Conservation (phyloP, 2,888 invertebrate genomes). For the Corbicula japonica region DNA sequence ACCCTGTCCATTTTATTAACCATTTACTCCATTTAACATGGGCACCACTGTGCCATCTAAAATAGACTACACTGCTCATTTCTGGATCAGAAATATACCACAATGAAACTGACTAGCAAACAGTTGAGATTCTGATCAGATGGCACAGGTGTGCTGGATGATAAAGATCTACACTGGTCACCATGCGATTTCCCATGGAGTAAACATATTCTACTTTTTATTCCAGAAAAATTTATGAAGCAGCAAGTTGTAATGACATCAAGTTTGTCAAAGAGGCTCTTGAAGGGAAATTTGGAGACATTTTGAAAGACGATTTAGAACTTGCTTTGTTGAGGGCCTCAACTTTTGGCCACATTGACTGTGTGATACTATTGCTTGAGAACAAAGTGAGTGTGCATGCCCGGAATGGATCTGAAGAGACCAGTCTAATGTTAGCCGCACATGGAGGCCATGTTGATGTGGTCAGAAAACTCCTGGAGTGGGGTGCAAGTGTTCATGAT, state of each 20-base stretch:
- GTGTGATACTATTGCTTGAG: constrained; percentile 50
- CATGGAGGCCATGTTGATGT: constrained; percentile 49
- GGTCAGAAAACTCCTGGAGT: constrained; percentile 34
- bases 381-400: constrained; percentile 42
- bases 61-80: no score
- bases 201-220: not conserved
- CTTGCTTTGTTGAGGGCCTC: constrained; percentile 57
- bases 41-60: no score
- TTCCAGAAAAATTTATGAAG: constrained; percentile 62
- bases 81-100: no score
- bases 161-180: no score
- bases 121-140: no score
- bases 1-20: no score
- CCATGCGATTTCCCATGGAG: no score
- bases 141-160: no score
- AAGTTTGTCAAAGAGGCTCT: constrained; percentile 45
- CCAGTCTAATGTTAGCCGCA: constrained; percentile 52
- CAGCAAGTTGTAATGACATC: constrained; percentile 55
- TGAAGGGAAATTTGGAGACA: constrained; percentile 44
- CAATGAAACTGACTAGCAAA: no score
- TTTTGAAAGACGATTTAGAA: constrained; percentile 50
- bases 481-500: constrained; percentile 44
- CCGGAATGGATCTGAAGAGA: constrained; percentile 56
- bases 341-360: constrained; percentile 51
- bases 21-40: no score